phyloP scores from a whole-genome alignment of 2,888 invertebrate species.

The Brenthis hecate region DNA sequence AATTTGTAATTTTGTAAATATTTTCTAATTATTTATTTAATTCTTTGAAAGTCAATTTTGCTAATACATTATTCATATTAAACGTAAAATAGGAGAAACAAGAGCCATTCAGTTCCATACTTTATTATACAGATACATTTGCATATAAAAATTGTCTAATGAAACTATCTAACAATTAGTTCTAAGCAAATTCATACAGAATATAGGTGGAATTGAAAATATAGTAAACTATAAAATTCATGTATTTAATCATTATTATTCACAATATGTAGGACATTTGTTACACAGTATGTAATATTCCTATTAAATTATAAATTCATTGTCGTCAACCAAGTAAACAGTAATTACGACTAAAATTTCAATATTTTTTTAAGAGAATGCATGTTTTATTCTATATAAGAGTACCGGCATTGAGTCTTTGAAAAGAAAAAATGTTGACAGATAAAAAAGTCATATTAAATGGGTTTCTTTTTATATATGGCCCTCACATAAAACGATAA shows the following conservation, averaged over 20 bases:
- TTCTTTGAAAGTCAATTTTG: background rate
- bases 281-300: conserved; percentile 1
- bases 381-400: background rate
- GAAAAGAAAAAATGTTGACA: background rate
- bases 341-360: background rate
- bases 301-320: background rate
- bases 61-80: background rate
- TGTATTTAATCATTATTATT: conserved; percentile 20
- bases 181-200: conserved; percentile 58
- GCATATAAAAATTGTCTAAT: conserved; percentile 73
- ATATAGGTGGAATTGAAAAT: conserved; percentile 48
- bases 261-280: conserved; percentile 20
- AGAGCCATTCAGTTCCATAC: conserved; percentile 41
- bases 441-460: background rate
- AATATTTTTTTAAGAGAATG: conserved; percentile 2
- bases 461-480: background rate
- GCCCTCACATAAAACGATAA: background rate
- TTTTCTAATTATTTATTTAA: no score
- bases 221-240: conserved; percentile 39
- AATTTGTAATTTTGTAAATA: no score
- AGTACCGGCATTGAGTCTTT: background rate
- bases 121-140: conserved; percentile 72
- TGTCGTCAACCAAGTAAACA: background rate
- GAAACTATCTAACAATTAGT: conserved; percentile 68
- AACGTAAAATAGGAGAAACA: background rate